Evolutionary conservation across 2,113 vertebrate genomes (phyloP).

Genomic region (Macrotis lagotis): DNA sequence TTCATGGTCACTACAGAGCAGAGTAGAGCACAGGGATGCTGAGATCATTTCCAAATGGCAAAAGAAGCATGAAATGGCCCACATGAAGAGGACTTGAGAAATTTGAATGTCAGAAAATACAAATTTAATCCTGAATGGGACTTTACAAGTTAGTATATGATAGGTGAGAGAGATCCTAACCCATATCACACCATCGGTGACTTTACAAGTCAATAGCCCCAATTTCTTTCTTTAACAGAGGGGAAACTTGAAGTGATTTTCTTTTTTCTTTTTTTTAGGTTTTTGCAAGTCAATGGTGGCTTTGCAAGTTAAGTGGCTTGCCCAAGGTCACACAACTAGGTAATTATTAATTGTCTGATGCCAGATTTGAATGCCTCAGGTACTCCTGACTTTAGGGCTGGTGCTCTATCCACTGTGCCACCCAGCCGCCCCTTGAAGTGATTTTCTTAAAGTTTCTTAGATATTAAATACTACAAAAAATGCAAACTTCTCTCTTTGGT

Average conservation of each 20-base stretch:
- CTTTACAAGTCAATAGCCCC: background rate
- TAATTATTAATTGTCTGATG: too few relatives aligned
- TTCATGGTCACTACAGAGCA: background rate
- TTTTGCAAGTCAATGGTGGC: too few relatives aligned
- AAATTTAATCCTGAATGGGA: background rate
- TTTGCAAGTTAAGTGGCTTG: too few relatives aligned
- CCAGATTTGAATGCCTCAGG: too few relatives aligned
- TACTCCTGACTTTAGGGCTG: too few relatives aligned
- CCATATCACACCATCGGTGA: background rate
- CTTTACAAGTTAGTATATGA: background rate
- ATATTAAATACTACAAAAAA: background rate
- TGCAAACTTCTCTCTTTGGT: background rate
- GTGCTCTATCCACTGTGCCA: too few relatives aligned
- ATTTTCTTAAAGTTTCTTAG: background rate
- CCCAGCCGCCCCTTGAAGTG: too few relatives aligned
- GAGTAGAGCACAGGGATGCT: background rate
- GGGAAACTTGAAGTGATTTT: background rate
- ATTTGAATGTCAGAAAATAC: background rate
- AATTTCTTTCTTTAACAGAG: background rate
- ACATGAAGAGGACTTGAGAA: background rate
- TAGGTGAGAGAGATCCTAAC: background rate
- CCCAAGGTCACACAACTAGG: too few relatives aligned
- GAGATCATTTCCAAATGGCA: background rate
- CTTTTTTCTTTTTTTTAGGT: too few relatives aligned
- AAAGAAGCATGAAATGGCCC: background rate